A percentile compares a stretch with the other conserved stretches of the same genome.
These are phyloP conservation scores for Parazoanthus darwini DNA, from an alignment of 92 coral and sea anemone genomes.

Conservation along the genomic window DNA sequence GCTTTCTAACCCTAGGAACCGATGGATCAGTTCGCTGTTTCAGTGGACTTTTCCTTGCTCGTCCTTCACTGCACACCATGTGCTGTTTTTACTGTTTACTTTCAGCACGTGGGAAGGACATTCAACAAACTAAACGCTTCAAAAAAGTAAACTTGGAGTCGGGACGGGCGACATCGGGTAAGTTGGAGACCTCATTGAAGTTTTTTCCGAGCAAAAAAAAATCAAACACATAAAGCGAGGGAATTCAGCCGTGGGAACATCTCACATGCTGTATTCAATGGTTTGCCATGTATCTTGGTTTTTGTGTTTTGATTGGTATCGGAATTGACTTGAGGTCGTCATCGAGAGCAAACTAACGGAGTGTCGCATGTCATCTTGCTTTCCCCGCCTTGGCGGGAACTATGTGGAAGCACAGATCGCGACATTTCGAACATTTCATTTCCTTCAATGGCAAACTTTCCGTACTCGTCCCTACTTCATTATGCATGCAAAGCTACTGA, in stretches of 20 bases:
- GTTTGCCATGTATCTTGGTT: constrained; percentile 23
- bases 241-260: constrained; percentile 6
- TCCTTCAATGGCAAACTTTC: too few relatives aligned
- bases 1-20: neutral
- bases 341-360: neutral
- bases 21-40: too few relatives aligned
- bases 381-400: neutral
- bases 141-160: constrained; percentile 17
- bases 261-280: constrained; percentile 9
- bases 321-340: constrained; percentile 1
- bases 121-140: neutral
- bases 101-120: constrained; percentile 25
- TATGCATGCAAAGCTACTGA: too few relatives aligned
- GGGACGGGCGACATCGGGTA: constrained; percentile 5
- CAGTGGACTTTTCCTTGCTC: neutral
- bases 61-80: constrained; percentile 20
- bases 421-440: neutral
- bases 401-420: neutral
- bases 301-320: neutral
- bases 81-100: constrained; percentile 32
- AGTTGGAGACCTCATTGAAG: neutral
- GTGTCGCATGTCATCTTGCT: neutral
- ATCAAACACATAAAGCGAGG: neutral
- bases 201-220: too few relatives aligned
- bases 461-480: too few relatives aligned